phyloP scores from a whole-genome alignment of 2,113 vertebrate genomes.

The Heterotis niloticus region DNA sequence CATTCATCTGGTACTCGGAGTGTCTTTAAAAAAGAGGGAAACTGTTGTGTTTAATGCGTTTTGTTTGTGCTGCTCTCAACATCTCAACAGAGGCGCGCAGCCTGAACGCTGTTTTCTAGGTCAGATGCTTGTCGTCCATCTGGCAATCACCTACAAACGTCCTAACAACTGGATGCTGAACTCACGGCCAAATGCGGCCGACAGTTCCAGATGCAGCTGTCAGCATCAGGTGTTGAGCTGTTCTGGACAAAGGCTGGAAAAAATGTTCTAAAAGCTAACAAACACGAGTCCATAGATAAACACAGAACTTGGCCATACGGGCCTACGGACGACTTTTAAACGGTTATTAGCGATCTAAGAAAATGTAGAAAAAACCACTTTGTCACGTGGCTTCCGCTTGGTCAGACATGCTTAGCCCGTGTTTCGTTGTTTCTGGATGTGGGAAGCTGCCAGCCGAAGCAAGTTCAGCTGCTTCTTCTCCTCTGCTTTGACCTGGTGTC shows the following conservation, averaged over 20 bases:
- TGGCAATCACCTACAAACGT: background rate
- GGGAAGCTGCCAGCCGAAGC: no score
- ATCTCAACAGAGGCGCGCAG: background rate
- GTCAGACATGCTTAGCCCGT: no score
- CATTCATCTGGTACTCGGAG: no score
- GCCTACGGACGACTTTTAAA: no score
- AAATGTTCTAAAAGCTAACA: background rate
- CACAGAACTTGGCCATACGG: no score
- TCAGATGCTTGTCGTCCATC: slow-evolving; percentile 12
- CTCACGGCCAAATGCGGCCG: background rate
- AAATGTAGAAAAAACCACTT: no score
- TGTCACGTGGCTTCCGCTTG: no score
- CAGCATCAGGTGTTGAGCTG: background rate
- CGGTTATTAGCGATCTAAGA: no score
- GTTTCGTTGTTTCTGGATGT: no score
- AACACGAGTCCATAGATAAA: background rate
- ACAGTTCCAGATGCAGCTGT: no score
- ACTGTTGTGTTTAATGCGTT: background rate
- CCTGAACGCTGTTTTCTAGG: slow-evolving; percentile 10
- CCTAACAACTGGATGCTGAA: background rate
- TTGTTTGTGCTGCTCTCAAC: background rate
- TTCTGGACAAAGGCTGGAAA: background rate
- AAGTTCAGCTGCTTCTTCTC: no score
- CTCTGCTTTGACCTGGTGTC: no score
- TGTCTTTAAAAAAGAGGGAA: background rate